Base-by-base conservation (phyloP, 1,140 invertebrate species). In the Bombus picipes region DNA sequence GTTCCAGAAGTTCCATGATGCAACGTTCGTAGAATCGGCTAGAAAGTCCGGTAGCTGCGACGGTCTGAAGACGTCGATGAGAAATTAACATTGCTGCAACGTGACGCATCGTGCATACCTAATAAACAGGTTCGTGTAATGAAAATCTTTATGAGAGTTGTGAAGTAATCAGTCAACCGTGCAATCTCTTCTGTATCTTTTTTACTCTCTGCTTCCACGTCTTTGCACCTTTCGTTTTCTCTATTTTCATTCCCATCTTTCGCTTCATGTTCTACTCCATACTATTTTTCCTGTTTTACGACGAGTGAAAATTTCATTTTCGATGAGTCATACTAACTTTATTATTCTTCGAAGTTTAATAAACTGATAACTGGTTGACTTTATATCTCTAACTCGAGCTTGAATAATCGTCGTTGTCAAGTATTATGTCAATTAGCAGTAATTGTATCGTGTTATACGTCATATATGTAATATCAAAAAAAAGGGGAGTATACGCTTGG, bases 101-200 rank as follows among this genome's bases (percentile, higher is more conserved):
- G 41, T 75, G 81, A 82, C 81, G 72, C 81, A 66, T 85, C 57
- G 74, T 66, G 86, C 81, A 71, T 77, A 57, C 53, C 71, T 87
- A 88, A 85, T 88, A 88, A 88, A 88, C 68, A 78, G 74, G 74
- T 74, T 77, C 81, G 43, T 73, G 74, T 68, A 88, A 90, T 83
- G 73, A 87, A 85, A 82, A 87, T 83, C 83, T 89, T 87, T 78
- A 89, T 81, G 70, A 68, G 71, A 87, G 66, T 53, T 39, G 85
- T 39, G 68, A 62, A 70, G 79, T 65, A 75, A 79, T 81, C 77
- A 53, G 43, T 81, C 79, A 76, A 70, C 53, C 81, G 59, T 62
- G 68, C 85, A 81, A 70, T 83, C 74, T 81, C 72, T 47, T 32
- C 74, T 41, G 47, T 62, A 59, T 70, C 59, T n/a, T 15, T 32